A percentile compares a stretch with the other conserved stretches of the same genome.
Conservation (phyloP, 1,140 invertebrate genomes). For the Lamellibrachia luymesi region DNA sequence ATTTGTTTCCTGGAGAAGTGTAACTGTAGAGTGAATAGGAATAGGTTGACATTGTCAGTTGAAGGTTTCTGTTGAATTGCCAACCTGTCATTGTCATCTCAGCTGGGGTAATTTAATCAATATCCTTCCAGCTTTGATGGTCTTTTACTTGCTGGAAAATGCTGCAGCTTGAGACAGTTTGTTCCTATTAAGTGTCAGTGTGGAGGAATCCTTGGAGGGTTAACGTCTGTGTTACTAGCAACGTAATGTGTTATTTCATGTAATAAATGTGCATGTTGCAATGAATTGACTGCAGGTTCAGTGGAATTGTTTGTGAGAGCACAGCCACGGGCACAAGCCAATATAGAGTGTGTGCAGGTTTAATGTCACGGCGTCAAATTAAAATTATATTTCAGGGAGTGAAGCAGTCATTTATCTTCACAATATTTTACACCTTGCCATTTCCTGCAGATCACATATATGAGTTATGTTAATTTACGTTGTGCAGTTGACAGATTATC, state of each 20-base stretch:
- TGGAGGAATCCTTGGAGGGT: background rate
- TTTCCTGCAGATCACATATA: background rate
- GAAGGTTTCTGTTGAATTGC: background rate
- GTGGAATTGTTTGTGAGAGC: background rate
- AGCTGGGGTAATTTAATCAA: background rate
- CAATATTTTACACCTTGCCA: background rate
- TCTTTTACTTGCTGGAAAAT: background rate
- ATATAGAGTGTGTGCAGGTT: background rate
- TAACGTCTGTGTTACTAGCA: background rate
- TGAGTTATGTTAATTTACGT: background rate
- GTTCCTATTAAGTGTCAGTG: background rate
- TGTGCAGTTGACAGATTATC: background rate
- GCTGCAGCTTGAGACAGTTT: background rate
- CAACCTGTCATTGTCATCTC: background rate
- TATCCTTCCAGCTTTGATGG: background rate
- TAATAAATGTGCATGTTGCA: background rate
- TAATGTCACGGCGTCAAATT: background rate
- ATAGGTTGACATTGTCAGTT: background rate
- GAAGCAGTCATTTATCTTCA: background rate
- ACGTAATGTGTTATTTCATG: background rate
- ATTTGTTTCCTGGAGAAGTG: background rate
- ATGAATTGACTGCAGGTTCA: background rate
- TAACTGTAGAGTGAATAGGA: background rate
- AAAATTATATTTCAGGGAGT: background rate
- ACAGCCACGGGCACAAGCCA: background rate